Percentiles rank a stretch among this genome's conserved stretches.
phyloP scores from a whole-genome alignment of 2,113 vertebrate species.

The Harpagus bidentatus region DNA sequence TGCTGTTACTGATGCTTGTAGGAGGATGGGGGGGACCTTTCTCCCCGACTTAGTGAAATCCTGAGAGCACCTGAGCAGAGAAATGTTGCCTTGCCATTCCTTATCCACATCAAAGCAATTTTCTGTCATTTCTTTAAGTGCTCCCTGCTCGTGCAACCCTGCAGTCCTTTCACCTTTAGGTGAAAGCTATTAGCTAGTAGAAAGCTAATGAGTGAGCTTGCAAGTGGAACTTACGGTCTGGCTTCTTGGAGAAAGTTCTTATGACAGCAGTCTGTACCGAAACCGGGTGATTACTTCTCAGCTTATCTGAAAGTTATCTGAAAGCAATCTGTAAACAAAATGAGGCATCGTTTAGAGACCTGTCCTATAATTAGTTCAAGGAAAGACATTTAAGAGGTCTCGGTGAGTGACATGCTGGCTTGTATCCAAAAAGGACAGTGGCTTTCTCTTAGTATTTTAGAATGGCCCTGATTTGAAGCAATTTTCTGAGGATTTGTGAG shows the following conservation, averaged over 20 bases:
- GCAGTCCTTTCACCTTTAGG: background rate
- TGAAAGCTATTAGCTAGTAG: background rate
- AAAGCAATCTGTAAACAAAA: background rate
- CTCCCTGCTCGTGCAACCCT: rapidly evolving
- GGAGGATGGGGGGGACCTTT: background rate
- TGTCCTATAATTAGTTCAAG: background rate
- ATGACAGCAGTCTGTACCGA: background rate
- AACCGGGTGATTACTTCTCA: background rate
- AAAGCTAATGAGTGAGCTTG: background rate
- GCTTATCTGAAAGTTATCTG: background rate
- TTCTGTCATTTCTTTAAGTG: background rate
- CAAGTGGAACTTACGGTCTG: background rate
- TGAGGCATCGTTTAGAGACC: background rate
- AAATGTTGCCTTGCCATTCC: background rate
- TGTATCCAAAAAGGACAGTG: background rate
- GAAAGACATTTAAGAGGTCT: background rate
- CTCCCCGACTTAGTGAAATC: background rate
- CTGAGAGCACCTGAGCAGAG: background rate
- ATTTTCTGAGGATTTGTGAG: background rate
- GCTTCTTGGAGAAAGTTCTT: background rate
- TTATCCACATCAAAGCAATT: background rate
- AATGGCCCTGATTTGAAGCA: background rate
- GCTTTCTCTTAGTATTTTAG: background rate
- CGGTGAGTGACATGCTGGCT: background rate
- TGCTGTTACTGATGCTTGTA: background rate